Percentiles rank a stretch among this genome's conserved stretches.
These are phyloP conservation scores for Pterophyllum scalare DNA, from an alignment of 2,113 vertebrate species.

Conservation along the genomic window DNA sequence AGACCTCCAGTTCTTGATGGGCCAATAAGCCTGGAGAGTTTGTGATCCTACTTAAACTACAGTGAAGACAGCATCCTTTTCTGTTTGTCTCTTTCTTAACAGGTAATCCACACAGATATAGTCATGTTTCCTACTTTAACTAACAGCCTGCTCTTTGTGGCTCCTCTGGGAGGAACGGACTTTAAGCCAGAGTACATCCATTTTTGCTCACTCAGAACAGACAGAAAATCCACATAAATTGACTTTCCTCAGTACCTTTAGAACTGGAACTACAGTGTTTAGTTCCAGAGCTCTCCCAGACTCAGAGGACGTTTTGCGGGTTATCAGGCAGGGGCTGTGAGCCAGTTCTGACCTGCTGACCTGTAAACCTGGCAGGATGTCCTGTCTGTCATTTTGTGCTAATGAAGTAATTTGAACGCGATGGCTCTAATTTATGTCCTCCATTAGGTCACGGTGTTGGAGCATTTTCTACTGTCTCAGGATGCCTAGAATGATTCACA, in stretches of 20 bases:
- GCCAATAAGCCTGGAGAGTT: neutral
- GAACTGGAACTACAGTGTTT: constrained; percentile 16
- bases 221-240: constrained; percentile 7
- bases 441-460: neutral
- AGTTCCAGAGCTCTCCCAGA: neutral
- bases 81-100: neutral
- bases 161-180: neutral
- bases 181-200: neutral
- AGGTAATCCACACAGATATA: neutral
- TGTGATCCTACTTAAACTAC: neutral
- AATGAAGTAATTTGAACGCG: neutral
- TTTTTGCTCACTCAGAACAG: constrained; percentile 2
- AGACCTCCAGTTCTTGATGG: neutral
- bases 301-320: neutral
- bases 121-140: neutral
- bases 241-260: neutral
- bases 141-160: neutral
- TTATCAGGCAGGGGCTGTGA: neutral
- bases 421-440: neutral
- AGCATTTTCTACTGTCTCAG: neutral
- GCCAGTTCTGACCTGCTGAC: neutral
- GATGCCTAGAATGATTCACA: neutral
- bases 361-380: constrained; percentile 2
- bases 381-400: neutral
- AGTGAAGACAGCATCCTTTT: too few species aligned